Conservation (phyloP, 1,140 invertebrate species). For the Anastatus disparis region DNA sequence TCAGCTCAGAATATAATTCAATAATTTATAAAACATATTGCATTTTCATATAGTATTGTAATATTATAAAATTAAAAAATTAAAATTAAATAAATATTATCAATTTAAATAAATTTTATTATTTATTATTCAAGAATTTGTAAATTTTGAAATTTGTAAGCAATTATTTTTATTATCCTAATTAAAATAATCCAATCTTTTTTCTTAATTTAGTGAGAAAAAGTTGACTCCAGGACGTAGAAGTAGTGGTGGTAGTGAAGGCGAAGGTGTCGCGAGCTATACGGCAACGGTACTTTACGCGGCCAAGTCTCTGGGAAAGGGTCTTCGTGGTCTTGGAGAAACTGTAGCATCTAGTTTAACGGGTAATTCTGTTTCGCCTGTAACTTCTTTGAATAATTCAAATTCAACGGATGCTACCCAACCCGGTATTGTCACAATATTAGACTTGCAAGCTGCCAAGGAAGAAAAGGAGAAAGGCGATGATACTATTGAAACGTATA, state of each 20-base stretch:
- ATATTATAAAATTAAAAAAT: too few species aligned
- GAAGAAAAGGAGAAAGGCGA: slow-evolving; percentile 70
- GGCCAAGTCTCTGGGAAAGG: slow-evolving; percentile 90
- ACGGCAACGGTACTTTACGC: slow-evolving; percentile 95
- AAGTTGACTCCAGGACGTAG: slow-evolving; percentile 83
- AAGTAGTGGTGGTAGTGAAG: slow-evolving; percentile 87
- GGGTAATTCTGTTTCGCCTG: slow-evolving; percentile 66
- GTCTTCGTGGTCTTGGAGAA: slow-evolving; percentile 89
- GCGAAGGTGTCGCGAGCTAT: slow-evolving; percentile 85
- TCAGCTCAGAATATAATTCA: too few species aligned
- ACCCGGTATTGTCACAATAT: slow-evolving; percentile 88
- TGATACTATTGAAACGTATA: slow-evolving; percentile 73
- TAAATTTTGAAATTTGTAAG: too few species aligned
- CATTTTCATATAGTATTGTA: too few species aligned
- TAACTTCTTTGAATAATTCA: slow-evolving; percentile 2
- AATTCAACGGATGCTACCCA: slow-evolving; percentile 67
- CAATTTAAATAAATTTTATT: too few species aligned
- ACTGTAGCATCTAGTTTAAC: slow-evolving; percentile 91
- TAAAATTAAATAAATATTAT: too few species aligned
- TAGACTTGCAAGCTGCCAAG: slow-evolving; percentile 79
- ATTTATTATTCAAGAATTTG: too few species aligned
- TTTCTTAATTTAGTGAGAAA: slow-evolving; percentile 78
- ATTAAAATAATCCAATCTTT: too few species aligned
- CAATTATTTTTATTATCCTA: too few species aligned
- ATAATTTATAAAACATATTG: background rate